Conservation (phyloP, 2,113 vertebrate species). For the Chaetura pelagica region DNA sequence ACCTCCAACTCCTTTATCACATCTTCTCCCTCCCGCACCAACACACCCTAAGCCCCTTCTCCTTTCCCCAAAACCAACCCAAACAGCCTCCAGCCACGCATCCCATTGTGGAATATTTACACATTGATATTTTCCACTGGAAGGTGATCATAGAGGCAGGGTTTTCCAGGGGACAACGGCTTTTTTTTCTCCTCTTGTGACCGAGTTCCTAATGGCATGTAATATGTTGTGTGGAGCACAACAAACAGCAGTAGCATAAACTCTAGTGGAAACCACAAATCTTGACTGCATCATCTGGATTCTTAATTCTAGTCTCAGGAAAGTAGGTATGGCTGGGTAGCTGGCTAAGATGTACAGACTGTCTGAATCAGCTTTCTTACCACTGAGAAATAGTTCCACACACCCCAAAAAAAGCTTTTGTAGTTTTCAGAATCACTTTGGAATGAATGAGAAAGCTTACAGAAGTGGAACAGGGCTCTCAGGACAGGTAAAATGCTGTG, state of each 20-base stretch:
- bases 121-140: not conserved
- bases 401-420: not conserved
- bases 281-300: not conserved
- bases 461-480: not conserved
- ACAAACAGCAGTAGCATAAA: not conserved
- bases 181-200: conserved; percentile 22
- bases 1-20: not conserved
- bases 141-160: not conserved
- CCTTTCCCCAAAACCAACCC: not conserved
- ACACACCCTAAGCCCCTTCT: not conserved
- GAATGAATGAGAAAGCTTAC: fast-evolving
- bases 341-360: not conserved
- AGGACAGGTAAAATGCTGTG: not conserved
- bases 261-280: not conserved
- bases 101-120: not conserved
- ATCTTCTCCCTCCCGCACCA: not conserved
- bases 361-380: not conserved
- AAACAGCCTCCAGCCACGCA: not conserved
- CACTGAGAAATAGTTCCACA: not conserved
- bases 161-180: conserved; percentile 11
- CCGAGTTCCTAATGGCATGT: not conserved
- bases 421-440: not conserved
- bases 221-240: not conserved
- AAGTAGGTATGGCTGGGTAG: not conserved
- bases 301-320: not conserved